Evolutionary conservation across 2,113 vertebrate genomes (phyloP).

Genomic region (Panurus biarmicus): DNA sequence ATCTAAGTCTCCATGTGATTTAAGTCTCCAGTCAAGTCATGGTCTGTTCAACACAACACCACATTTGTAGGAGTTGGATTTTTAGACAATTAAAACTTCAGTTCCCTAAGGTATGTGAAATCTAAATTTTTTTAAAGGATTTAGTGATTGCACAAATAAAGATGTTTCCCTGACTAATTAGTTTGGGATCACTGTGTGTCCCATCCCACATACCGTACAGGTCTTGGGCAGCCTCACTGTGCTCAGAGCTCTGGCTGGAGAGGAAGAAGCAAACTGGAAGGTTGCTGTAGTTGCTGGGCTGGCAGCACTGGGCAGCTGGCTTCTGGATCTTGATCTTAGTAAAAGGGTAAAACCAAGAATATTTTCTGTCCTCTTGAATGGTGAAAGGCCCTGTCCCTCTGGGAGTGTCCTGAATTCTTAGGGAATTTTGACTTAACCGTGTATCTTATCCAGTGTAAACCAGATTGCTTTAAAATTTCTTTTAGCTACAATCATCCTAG

Average conservation of each 20-base stretch:
- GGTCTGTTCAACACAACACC: background rate
- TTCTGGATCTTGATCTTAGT: background rate
- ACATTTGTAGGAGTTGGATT: background rate
- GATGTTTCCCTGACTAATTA: background rate
- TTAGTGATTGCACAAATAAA: background rate
- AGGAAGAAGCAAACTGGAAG: background rate
- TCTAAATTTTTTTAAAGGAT: background rate
- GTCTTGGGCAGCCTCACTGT: background rate
- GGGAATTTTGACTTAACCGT: background rate
- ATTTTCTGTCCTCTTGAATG: background rate
- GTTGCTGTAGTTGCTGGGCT: background rate
- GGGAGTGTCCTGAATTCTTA: background rate
- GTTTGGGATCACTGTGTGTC: background rate
- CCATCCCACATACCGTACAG: background rate
- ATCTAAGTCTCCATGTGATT: background rate
- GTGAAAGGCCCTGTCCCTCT: background rate
- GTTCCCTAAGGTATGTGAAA: background rate
- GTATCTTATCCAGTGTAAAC: background rate
- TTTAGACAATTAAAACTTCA: slow-evolving; percentile 10
- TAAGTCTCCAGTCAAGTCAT: background rate
- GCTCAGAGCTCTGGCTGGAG: background rate
- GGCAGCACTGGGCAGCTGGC: background rate
- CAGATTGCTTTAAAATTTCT: background rate
- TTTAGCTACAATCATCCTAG: background rate
- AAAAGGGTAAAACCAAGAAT: background rate